A percentile compares a stretch with the other conserved stretches of the same genome.
Conservation (phyloP, 2,797 vertebrate genomes). For the Halcyon leucocephala region DNA sequence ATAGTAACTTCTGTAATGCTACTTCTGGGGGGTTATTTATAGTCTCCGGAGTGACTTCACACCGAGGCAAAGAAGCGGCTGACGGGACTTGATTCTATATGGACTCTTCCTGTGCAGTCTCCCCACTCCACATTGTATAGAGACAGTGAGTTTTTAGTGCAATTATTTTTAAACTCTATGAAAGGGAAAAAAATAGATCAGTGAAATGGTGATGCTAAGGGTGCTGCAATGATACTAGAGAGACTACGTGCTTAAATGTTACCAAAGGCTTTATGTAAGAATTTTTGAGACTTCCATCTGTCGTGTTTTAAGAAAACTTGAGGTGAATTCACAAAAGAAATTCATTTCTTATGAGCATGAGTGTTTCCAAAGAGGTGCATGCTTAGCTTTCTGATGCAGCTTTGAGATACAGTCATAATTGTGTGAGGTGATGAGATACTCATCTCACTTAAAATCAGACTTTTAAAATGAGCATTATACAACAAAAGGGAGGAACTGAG, state of each 20-base stretch:
- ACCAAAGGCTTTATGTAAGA: neutral
- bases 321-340: neutral
- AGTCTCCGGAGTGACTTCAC: neutral
- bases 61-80: neutral
- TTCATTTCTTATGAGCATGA: neutral
- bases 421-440: neutral
- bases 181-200: neutral
- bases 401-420: neutral
- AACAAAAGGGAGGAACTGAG: neutral
- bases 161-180: neutral
- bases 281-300: neutral
- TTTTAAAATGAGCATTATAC: neutral
- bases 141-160: neutral
- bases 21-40: neutral
- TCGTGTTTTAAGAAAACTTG: neutral
- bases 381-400: neutral
- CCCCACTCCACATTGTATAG: neutral
- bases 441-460: neutral
- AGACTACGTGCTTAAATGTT: neutral
- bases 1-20: neutral
- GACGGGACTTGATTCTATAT: neutral
- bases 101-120: neutral
- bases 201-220: neutral
- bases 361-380: neutral
- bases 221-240: neutral